phyloP scores from a whole-genome alignment of 2,113 vertebrate species.

The Myiozetetes cayanensis region DNA sequence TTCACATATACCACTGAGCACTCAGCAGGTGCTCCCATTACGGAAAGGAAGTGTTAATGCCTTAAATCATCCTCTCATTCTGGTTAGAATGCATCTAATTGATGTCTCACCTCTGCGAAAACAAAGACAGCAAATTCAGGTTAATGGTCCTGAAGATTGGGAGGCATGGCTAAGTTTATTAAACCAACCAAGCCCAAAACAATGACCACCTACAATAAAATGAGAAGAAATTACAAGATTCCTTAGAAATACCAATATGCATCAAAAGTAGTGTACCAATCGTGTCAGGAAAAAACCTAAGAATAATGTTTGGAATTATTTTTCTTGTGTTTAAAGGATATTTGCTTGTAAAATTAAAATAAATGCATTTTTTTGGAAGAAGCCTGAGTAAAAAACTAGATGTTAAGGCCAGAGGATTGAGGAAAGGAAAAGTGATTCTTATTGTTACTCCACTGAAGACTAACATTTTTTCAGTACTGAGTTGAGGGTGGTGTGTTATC shows the following conservation, averaged over 20 bases:
- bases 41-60: constrained; percentile 57
- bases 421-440: not conserved
- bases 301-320: not conserved
- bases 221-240: not conserved
- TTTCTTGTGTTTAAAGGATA: not conserved
- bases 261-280: not conserved
- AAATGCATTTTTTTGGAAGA: not conserved
- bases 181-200: not conserved
- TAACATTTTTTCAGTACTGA: not conserved
- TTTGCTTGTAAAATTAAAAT: not conserved
- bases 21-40: constrained; percentile 67
- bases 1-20: constrained; percentile 55
- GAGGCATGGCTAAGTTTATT: not conserved
- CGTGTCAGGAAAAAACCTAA: not conserved
- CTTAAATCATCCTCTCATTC: constrained; percentile 49
- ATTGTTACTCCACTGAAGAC: not conserved
- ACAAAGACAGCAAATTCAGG: constrained; percentile 34
- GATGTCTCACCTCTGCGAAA: constrained; percentile 61
- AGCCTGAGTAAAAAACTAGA: not conserved
- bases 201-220: constrained; percentile 11
- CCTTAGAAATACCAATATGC: not conserved
- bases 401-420: not conserved
- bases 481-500: not conserved
- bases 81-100: constrained; percentile 48
- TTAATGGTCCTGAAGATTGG: not conserved